phyloP scores from a whole-genome alignment of 1,140 invertebrate genomes.

The Forficula auricularia region DNA sequence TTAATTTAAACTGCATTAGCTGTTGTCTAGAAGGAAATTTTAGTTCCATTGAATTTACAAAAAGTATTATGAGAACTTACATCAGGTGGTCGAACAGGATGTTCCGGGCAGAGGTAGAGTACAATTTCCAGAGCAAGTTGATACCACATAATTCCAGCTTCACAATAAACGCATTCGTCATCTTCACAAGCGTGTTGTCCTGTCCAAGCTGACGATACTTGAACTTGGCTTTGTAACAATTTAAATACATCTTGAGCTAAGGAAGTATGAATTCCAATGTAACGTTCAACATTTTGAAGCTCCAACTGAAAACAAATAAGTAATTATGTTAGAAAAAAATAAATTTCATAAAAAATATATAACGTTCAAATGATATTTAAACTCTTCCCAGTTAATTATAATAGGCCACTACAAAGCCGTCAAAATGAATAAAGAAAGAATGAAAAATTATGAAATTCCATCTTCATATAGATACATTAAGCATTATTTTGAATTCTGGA shows the following conservation, averaged over 20 bases:
- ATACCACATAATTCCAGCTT: constrained; percentile 83
- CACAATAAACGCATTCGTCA: constrained; percentile 73
- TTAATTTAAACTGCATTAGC: no score
- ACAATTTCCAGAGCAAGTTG: constrained; percentile 68
- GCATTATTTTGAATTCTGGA: no score
- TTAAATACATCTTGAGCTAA: constrained; percentile 58
- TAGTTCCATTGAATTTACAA: no score
- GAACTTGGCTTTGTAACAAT: constrained; percentile 67
- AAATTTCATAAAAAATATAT: background rate
- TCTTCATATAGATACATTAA: no score
- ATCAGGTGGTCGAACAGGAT: constrained; percentile 55
- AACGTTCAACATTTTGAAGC: constrained; percentile 72
- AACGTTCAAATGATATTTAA: background rate
- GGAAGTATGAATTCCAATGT: constrained; percentile 58
- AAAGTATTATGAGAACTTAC: no score
- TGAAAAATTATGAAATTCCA: no score
- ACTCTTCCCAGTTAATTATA: background rate
- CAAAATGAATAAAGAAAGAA: no score
- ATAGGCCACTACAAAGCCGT: no score
- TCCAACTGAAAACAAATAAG: constrained; percentile 50
- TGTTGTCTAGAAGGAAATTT: no score
- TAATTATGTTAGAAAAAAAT: background rate
- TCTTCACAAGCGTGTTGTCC: constrained; percentile 45
- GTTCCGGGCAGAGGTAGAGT: constrained; percentile 56
- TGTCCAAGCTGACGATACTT: constrained; percentile 42